A percentile compares a stretch with the other conserved stretches of the same genome.
Evolutionary conservation across 2,888 invertebrate genomes (phyloP).

Genomic region (Dysmachus trigonus): DNA sequence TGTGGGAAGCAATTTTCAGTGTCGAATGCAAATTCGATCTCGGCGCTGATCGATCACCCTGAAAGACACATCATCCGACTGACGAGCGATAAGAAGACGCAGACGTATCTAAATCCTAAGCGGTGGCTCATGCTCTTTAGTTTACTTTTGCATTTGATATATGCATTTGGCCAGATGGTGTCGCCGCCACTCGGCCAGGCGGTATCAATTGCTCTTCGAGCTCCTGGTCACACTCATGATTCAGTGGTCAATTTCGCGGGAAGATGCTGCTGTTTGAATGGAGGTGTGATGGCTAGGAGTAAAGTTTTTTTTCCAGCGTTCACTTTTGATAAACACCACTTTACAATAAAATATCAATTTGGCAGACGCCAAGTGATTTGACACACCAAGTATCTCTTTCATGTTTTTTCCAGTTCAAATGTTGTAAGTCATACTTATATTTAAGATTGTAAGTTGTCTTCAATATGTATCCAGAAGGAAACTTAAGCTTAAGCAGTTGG

Average conservation of each 20-base stretch:
- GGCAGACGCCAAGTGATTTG: not conserved
- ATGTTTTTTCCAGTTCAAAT: not conserved
- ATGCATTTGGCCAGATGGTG: not conserved
- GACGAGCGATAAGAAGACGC: constrained; percentile 4
- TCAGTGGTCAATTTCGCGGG: constrained; percentile 18
- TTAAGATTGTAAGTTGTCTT: no score
- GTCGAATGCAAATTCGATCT: constrained; percentile 29
- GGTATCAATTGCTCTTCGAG: constrained; percentile 17
- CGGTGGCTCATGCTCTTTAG: not conserved
- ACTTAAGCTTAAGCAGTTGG: not conserved
- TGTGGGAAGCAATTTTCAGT: constrained; percentile 43
- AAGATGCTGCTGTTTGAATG: not conserved
- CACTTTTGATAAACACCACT: not conserved
- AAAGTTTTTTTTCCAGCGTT: constrained; percentile 2
- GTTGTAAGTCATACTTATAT: not conserved
- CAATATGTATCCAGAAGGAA: not conserved
- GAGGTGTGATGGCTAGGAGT: not conserved
- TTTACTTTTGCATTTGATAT: not conserved
- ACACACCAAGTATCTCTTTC: not conserved
- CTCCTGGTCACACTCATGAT: constrained; percentile 7
- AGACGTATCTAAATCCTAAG: not conserved
- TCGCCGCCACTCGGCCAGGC: not conserved
- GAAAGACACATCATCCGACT: constrained; percentile 25
- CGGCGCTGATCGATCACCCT: constrained; percentile 29
- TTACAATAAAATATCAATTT: not conserved